Base-by-base conservation (phyloP, 37 sponge, comb jelly and placozoan species). In the Petrosia ficiformis region DNA sequence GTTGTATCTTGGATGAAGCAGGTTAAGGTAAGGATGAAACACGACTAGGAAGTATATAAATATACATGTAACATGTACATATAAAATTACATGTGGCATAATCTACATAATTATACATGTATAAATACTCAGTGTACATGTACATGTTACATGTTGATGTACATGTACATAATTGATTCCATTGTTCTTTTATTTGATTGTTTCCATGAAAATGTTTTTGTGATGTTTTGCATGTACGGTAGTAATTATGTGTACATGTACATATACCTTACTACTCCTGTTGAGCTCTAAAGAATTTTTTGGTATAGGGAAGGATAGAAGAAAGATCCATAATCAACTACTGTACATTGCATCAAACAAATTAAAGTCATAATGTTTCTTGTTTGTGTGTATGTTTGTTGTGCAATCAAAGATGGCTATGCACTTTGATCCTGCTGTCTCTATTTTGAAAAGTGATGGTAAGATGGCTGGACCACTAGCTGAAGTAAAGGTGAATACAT, bases 1-100 rank as follows among this genome's bases (percentile, higher is more conserved):
- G 86, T 96, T 28, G 81, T 96, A 21, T 44, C 82, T 8, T 96
- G 97, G 97, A 86, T 92, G 76, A 96, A 96, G 37, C 94, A 93
- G 68, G 86, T 96, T 52, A 96, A 89, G 69, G 89, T 89, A 58
- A 8, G 28, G 22, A 22, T 22, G 5, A 22, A 6, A 16, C 54
- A 48, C 54, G 16, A 19, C 54, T 19, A 19, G n/a, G n/a, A n/a
- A n/a, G n/a, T n/a, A n/a, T 26, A 6, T 6, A 61, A 24, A 61
- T n/a, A 61, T 29, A 26, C 14, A 26, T n/a, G 63, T 61, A 61
- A 61, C 22, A 61, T 5, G n/a, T 11, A n/a, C 63, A 61, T 29
- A 61, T 26, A n/a, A 61, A 19, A 14, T 48, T 14, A 48, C 54
- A 19, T 19, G 54, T 48, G 14, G 14, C 54, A 19, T 8, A 48